These are phyloP conservation scores for Ramphastos sulfuratus DNA, from an alignment of 2,113 vertebrate genomes.

Conservation along the genomic window DNA sequence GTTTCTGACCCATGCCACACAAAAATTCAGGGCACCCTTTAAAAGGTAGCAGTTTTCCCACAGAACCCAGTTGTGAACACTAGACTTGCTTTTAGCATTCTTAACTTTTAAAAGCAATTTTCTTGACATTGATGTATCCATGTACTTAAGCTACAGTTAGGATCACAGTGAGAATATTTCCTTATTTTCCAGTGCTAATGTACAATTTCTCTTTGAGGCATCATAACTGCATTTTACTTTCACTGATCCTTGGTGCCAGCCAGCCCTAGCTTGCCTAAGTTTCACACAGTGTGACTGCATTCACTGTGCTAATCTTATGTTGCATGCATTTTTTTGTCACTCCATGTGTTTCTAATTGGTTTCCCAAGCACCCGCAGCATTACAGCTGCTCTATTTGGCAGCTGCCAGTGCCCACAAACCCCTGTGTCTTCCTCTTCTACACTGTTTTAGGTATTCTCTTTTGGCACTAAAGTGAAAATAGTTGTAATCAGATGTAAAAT, in stretches of 20 bases:
- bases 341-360: slow-evolving; percentile 67
- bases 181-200: slow-evolving; percentile 10
- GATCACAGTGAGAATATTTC: slow-evolving; percentile 12
- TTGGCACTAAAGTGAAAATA: slow-evolving; percentile 53
- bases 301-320: slow-evolving; percentile 48
- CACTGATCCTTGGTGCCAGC: slow-evolving; percentile 36
- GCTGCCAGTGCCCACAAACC: slow-evolving; percentile 42
- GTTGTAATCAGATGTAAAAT: slow-evolving; percentile 47
- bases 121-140: slow-evolving; percentile 26
- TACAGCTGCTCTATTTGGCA: slow-evolving; percentile 69
- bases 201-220: slow-evolving; percentile 38
- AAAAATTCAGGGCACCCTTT: not conserved
- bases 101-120: slow-evolving; percentile 38
- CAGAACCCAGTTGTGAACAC: not conserved
- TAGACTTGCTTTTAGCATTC: not conserved
- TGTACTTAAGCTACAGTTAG: slow-evolving; percentile 9
- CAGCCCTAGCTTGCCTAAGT: slow-evolving; percentile 13
- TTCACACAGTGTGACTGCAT: slow-evolving; percentile 55
- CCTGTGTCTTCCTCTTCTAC: slow-evolving; percentile 31
- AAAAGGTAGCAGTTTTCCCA: slow-evolving; percentile 28
- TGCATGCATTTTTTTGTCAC: slow-evolving; percentile 57
- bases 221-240: slow-evolving; percentile 13
- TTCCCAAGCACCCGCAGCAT: slow-evolving; percentile 59
- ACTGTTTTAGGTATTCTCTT: slow-evolving; percentile 58
- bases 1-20: not conserved